phyloP scores from a whole-genome alignment of 1,140 invertebrate genomes.

The Eulimnadia texana region DNA sequence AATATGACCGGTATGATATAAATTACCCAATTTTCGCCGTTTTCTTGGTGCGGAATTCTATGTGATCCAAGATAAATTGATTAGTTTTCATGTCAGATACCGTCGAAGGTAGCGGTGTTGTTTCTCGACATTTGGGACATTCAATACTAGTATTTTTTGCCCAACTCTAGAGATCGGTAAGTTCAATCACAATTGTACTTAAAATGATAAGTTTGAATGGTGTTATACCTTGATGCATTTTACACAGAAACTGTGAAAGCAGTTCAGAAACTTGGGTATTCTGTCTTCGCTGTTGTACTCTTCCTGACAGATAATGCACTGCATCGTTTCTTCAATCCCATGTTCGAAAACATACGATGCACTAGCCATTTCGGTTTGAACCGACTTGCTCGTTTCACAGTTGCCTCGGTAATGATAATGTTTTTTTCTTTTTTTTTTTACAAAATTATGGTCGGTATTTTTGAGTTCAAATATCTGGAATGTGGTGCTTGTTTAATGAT shows the following conservation, averaged over 20 bases:
- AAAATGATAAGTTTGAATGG: background rate
- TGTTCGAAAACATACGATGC: background rate
- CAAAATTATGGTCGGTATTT: too few relatives aligned
- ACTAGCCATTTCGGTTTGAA: too few relatives aligned
- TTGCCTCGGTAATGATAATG: too few relatives aligned
- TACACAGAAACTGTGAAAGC: background rate
- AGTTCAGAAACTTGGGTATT: background rate
- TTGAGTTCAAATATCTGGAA: too few relatives aligned
- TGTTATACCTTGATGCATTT: background rate
- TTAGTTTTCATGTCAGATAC: background rate
- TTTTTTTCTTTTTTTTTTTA: too few relatives aligned
- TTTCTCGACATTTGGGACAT: background rate
- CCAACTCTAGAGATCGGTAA: background rate
- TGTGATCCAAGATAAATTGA: background rate
- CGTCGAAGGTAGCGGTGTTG: background rate
- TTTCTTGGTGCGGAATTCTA: background rate
- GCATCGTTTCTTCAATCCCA: background rate
- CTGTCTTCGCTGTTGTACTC: background rate
- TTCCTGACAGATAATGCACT: background rate
- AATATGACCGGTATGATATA: too few relatives aligned
- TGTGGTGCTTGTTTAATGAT: too few relatives aligned
- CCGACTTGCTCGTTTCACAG: too few relatives aligned
- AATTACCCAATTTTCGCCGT: background rate
- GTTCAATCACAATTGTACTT: background rate
- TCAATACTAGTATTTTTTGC: background rate